Evolutionary conservation across 2,113 vertebrate species (phyloP).

Genomic region (Pterocles gutturalis): DNA sequence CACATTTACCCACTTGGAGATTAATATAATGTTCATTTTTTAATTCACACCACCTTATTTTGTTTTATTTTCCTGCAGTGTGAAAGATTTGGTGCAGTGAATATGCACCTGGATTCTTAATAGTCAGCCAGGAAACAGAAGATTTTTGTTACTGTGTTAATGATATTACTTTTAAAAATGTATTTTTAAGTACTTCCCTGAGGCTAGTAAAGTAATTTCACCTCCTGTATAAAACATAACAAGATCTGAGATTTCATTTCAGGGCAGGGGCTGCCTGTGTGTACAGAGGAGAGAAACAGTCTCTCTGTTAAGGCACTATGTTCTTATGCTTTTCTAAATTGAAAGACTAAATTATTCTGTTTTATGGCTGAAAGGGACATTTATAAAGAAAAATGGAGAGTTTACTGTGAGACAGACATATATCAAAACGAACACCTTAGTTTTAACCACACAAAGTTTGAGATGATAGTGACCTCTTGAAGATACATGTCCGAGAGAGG

Average conservation of each 20-base stretch:
- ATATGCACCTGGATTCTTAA: neutral
- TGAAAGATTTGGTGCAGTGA: neutral
- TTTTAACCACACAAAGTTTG: neutral
- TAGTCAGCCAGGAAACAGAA: neutral
- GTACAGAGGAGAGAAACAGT: neutral
- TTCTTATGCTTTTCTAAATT: neutral
- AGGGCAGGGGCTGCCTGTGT: neutral
- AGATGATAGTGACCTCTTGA: neutral
- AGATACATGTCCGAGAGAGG: neutral
- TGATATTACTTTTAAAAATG: neutral
- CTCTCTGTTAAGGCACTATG: neutral
- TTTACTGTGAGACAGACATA: neutral
- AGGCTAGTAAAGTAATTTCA: constrained; percentile 9
- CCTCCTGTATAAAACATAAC: neutral
- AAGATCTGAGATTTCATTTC: neutral
- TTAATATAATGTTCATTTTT: neutral
- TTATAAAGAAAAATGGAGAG: neutral
- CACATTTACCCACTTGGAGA: neutral
- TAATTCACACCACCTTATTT: neutral
- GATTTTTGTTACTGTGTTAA: neutral
- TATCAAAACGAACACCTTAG: neutral
- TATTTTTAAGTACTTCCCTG: neutral
- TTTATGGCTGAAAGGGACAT: neutral
- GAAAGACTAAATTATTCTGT: neutral
- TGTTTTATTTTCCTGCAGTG: neutral